Percentiles rank a stretch among this genome's conserved stretches.
Conservation (phyloP, 1,140 invertebrate species). For the Ostrea edulis region DNA sequence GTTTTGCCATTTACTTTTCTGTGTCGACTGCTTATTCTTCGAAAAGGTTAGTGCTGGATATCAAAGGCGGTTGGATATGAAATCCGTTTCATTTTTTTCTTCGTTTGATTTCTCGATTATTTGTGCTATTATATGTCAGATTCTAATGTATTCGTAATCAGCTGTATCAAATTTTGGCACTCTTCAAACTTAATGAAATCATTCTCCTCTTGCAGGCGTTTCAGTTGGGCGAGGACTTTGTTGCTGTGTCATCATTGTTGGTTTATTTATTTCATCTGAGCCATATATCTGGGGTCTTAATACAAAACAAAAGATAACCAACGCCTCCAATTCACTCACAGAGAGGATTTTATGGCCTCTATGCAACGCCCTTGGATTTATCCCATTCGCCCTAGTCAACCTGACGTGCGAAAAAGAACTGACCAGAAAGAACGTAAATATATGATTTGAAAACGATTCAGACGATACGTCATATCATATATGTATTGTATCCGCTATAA, state of each 20-base stretch:
- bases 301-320: neutral
- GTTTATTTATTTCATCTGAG: constrained; percentile 60
- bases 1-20: constrained; percentile 64
- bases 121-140: neutral
- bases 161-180: neutral
- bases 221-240: constrained; percentile 54
- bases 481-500: too few relatives aligned
- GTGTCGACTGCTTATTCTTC: constrained; percentile 56
- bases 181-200: neutral
- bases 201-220: constrained; percentile 55
- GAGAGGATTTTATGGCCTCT: constrained; percentile 62
- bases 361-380: constrained; percentile 56
- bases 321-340: neutral
- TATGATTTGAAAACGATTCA: neutral
- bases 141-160: neutral
- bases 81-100: neutral
- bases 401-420: constrained; percentile 58
- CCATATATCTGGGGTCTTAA: constrained; percentile 63
- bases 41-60: constrained; percentile 58
- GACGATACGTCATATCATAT: too few relatives aligned
- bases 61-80: neutral
- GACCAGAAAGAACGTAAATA: constrained; percentile 54
- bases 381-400: constrained; percentile 58
- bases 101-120: too few relatives aligned
- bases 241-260: constrained; percentile 57